Percentiles rank a stretch among this genome's conserved stretches.
Evolutionary conservation across 1,140 invertebrate genomes (phyloP).

Genomic region (Piezodorus guildinii): DNA sequence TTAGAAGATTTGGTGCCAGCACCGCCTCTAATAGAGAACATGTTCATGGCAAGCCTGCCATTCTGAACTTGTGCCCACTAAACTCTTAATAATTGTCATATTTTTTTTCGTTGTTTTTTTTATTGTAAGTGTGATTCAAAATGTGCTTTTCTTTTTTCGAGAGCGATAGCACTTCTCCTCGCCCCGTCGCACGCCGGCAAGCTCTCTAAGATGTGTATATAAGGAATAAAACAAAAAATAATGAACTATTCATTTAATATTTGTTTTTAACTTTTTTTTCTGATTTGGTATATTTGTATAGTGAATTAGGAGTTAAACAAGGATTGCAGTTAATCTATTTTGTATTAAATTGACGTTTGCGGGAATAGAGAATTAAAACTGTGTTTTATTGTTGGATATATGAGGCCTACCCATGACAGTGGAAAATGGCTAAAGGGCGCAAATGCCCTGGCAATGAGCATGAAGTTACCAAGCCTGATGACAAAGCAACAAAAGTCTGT

Average conservation of each 20-base stretch:
- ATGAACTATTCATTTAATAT: no score
- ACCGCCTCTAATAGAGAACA: conserved; percentile 83
- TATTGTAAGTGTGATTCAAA: neutral
- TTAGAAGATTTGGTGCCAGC: conserved; percentile 83
- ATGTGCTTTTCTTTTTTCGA: neutral
- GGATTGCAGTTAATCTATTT: neutral
- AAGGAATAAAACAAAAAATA: no score
- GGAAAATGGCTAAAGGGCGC: neutral
- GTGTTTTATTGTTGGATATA: neutral
- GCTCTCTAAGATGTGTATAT: no score
- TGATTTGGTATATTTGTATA: neutral
- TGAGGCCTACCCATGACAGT: conserved; percentile 12
- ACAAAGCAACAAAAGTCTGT: conserved; percentile 18
- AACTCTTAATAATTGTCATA: neutral
- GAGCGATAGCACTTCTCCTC: neutral
- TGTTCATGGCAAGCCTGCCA: conserved; percentile 87
- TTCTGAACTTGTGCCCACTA: conserved; percentile 44
- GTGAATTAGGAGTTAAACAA: neutral
- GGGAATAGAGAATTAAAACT: conserved; percentile 5
- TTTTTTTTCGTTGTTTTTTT: neutral
- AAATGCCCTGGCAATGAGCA: neutral
- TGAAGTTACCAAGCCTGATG: conserved; percentile 18
- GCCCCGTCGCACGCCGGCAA: neutral
- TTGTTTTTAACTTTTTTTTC: no score
- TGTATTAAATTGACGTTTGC: no score